Base-by-base conservation (phyloP, 2,113 vertebrate genomes). In the Nannospalax galili region DNA sequence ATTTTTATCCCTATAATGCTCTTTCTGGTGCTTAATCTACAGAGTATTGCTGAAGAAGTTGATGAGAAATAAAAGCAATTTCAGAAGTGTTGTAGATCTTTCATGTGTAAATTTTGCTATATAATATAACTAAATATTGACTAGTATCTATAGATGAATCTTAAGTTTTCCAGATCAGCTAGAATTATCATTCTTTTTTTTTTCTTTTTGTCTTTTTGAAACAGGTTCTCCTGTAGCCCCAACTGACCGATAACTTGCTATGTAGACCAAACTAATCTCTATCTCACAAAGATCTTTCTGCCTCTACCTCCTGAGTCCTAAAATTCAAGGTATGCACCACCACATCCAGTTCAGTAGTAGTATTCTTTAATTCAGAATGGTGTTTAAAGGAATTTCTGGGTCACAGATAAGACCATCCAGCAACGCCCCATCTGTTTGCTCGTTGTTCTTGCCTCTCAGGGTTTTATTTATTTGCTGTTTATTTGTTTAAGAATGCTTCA, bases 11-110 rank as follows among this genome's bases (percentile, higher is more conserved):
- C 37, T 87, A 3, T 17, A n/a, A 10, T 30, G 1, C 24, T 73
- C 77, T 82, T 89, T 73, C 60, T 84, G 45, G 37, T 80, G 19
- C 19, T 93, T 62, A 60, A 40, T 1, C 35, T 69, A 56, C 91
- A 62, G 32, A 78, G 62, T 79, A 81, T 26, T 86, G 67, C 82
- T 81, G 81, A 88, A 88, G 64, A 75, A 8, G 84, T 78, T 69
- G 3, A 79, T 45, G 60, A 75, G 87, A 74, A 70, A 72, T n/a
- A 24, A 92, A 96, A 28, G 77, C 69, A 91, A 75, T 42, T 93
- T n/a, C 30, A 40, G 14, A 77, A 85, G 86, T 40, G 1, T 67
- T 94, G 15, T 69, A 42, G 42, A 24, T 85, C 64, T 65, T 73
- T 15, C 3, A 75, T 26, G 5, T n/a, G n/a, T 48, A 67, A 84